Evolutionary conservation across 1,140 invertebrate genomes (phyloP), one percentile per base, ranked within the genome.

Genomic region (Probaryconus sp.): DNA sequence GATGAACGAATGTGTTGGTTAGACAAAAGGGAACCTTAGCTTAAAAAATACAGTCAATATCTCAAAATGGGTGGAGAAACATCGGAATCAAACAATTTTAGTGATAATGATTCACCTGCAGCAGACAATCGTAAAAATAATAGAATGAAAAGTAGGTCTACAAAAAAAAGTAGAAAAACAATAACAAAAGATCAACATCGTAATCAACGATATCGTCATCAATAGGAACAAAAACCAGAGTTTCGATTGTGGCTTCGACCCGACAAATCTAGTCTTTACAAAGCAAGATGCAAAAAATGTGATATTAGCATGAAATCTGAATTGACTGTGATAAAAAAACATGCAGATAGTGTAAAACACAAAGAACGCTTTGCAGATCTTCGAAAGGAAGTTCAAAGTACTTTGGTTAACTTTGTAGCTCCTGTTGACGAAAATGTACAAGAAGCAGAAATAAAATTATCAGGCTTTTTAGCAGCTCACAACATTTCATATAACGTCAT

Each of bases 401-500:
- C 40, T 9, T 38, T 65, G 13, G 3, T n/a, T 0, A 55, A 14
- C 6, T 65, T 55, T 11, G 21, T 30, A n/a, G 20, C 16, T 47
- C 21, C 61, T 9, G 28, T 38, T 10, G 13, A 65, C 17, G 7
- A 37, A 1, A 48, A 47, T 6, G 48, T 70, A 5, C 58, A 73
- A 20, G 24, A 45, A n/a, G 58, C 68, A 3, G 63, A 78, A 53
- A 65, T 78, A 9, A 31, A 21, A 18, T 18, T 74, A 10, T 21
- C 40, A 9, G 67, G 61, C 37, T 73, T 76, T 48, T n/a, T 53
- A 3, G 72, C 51, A 20, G 47, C 24, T 17, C 67, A 71, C 14
- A 58, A 76, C 20, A 33, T 71, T 9, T 28, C 72, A 10, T 69
- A 56, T 16, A 16, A 18, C n/a, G 10, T 33, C 7, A 14, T 51